These are phyloP conservation scores for Gallinago solitaria DNA, from an alignment of 2,797 vertebrate species.

Conservation along the genomic window DNA sequence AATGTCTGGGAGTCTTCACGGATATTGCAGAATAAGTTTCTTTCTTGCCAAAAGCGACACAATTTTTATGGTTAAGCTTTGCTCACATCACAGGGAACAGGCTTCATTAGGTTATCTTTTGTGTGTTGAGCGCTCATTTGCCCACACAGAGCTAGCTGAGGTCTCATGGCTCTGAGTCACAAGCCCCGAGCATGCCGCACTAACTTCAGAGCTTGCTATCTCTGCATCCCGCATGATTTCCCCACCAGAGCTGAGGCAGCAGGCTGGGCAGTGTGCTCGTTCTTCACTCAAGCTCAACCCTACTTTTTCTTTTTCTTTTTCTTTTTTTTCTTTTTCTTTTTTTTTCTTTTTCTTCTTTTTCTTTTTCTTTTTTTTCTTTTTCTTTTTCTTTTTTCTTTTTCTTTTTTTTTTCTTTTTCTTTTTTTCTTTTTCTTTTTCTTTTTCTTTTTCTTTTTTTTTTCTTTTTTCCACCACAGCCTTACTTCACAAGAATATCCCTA, in stretches of 20 bases:
- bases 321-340: too few species aligned
- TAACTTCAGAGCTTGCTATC: not conserved
- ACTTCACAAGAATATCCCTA: not conserved
- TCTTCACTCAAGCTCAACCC: not conserved
- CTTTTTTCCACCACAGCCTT: not conserved
- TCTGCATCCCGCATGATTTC: not conserved
- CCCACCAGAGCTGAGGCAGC: not conserved
- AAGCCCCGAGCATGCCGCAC: not conserved
- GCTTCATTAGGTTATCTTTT: slow-evolving; percentile 12
- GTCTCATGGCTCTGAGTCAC: slow-evolving; percentile 47
- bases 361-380: not conserved
- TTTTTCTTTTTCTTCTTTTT: not conserved
- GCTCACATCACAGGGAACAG: not conserved
- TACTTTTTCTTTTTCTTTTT: too few species aligned
- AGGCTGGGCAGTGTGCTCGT: not conserved
- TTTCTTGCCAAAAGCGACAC: slow-evolving; percentile 36
- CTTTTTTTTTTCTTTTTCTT: too few species aligned
- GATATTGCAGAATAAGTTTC: not conserved
- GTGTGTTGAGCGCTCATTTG: not conserved
- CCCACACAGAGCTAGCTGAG: not conserved
- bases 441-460: too few species aligned
- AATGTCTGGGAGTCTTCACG: not conserved
- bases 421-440: not conserved
- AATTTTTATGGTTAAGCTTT: not conserved
- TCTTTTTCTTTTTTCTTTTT: too few species aligned